Conservation (phyloP, 2,113 vertebrate genomes). For the Pagrus major region DNA sequence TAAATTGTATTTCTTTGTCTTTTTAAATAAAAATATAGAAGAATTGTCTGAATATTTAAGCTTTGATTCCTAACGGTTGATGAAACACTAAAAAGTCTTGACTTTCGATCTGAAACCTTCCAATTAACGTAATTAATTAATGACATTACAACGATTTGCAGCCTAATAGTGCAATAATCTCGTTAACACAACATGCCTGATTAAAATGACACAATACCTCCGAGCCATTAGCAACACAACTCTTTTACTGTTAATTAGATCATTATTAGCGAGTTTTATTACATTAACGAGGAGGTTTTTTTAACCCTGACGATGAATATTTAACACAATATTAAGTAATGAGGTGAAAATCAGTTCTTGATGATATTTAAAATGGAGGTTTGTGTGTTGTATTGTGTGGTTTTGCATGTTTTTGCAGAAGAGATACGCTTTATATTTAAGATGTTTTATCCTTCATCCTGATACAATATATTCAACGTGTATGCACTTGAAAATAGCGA, state of each 20-base stretch:
- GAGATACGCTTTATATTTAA: neutral
- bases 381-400: no score
- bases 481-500: neutral
- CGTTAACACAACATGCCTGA: conserved; percentile 13
- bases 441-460: neutral
- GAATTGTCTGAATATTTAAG: neutral
- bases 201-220: conserved; percentile 28
- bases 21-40: neutral
- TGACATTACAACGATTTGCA: conserved; percentile 28
- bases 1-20: neutral
- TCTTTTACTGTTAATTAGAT: conserved; percentile 6
- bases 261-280: conserved; percentile 16
- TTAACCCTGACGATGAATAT: neutral
- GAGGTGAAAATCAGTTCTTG: neutral
- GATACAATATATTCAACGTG: neutral
- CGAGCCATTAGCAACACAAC: conserved; percentile 17
- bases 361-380: neutral
- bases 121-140: conserved; percentile 27
- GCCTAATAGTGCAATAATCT: conserved; percentile 17
- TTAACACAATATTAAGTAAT: neutral
- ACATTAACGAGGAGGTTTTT: neutral
- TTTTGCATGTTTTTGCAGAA: no score
- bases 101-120: conserved; percentile 23
- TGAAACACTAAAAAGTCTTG: neutral
- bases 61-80: neutral